These are phyloP conservation scores for Drymonia ruficornis DNA, from an alignment of 2,888 invertebrate species.

Conservation along the genomic window DNA sequence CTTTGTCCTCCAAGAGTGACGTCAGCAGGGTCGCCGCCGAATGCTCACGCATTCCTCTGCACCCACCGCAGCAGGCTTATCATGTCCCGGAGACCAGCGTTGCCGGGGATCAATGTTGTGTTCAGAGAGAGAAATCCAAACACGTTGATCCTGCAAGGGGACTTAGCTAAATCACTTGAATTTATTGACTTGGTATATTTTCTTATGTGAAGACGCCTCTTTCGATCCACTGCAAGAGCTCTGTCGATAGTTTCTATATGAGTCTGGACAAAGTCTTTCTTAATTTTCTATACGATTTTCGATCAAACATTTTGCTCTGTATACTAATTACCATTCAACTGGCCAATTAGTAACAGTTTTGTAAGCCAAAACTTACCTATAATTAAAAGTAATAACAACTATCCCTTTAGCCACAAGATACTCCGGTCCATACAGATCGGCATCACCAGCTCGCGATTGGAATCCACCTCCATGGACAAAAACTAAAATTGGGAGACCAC, in stretches of 20 bases:
- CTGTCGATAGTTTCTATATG: no score
- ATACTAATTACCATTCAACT: no score
- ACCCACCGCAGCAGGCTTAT: constrained; percentile 48
- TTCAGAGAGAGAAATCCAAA: constrained; percentile 58
- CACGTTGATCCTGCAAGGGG: constrained; percentile 31
- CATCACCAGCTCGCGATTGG: constrained; percentile 32
- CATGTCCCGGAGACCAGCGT: constrained; percentile 48
- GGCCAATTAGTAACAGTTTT: neutral
- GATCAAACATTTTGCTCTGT: no score
- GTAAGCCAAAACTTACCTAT: constrained; percentile 35
- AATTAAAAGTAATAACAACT: constrained; percentile 55
- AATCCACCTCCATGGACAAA: constrained; percentile 69
- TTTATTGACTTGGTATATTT: no score
- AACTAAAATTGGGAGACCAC: constrained; percentile 60
- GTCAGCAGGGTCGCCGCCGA: constrained; percentile 43
- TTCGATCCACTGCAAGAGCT: no score
- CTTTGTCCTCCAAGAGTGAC: constrained; percentile 50
- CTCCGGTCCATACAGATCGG: constrained; percentile 52
- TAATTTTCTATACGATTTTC: no score
- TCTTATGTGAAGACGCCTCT: no score
- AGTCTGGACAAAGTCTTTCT: no score
- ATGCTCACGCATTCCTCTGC: constrained; percentile 40
- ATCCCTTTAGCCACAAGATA: constrained; percentile 47
- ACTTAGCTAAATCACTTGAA: no score
- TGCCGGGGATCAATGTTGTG: constrained; percentile 48